phyloP scores from a whole-genome alignment of 1,140 invertebrate genomes.

The Caerostris darwini region DNA sequence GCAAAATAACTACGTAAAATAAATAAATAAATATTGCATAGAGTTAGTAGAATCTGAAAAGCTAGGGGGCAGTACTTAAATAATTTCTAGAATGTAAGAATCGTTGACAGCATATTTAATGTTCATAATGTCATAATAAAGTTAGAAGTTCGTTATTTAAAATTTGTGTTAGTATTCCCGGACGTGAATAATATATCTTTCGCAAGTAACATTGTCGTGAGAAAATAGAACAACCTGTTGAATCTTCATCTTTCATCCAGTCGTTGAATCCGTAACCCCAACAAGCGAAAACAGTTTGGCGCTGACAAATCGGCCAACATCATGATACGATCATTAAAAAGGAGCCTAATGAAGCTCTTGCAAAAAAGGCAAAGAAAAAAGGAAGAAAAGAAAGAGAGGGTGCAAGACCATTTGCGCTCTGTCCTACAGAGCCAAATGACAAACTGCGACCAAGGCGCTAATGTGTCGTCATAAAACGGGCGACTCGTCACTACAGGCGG shows the following conservation, averaged over 20 bases:
- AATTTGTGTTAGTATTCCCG: too few species aligned
- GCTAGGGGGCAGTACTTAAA: too few species aligned
- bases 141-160: too few species aligned
- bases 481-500: constrained; percentile 75
- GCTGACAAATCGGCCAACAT: constrained; percentile 34
- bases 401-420: constrained; percentile 60
- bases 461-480: constrained; percentile 76
- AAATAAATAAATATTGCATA: too few species aligned
- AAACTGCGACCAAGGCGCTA: constrained; percentile 71
- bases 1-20: too few species aligned
- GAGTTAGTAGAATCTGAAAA: too few species aligned
- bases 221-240: constrained; percentile 48
- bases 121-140: too few species aligned
- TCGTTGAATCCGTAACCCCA: constrained; percentile 13
- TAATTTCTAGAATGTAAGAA: too few species aligned
- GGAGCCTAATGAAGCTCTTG: constrained; percentile 68
- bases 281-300: constrained; percentile 3
- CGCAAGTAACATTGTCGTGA: background rate
- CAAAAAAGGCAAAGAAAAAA: constrained; percentile 49
- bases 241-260: constrained; percentile 41
- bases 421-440: constrained; percentile 59
- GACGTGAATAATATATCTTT: too few species aligned
- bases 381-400: constrained; percentile 51
- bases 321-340: constrained; percentile 72
- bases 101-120: too few species aligned